Conservation (phyloP, 1,140 invertebrate genomes). For the Drosophila ananassae region DNA sequence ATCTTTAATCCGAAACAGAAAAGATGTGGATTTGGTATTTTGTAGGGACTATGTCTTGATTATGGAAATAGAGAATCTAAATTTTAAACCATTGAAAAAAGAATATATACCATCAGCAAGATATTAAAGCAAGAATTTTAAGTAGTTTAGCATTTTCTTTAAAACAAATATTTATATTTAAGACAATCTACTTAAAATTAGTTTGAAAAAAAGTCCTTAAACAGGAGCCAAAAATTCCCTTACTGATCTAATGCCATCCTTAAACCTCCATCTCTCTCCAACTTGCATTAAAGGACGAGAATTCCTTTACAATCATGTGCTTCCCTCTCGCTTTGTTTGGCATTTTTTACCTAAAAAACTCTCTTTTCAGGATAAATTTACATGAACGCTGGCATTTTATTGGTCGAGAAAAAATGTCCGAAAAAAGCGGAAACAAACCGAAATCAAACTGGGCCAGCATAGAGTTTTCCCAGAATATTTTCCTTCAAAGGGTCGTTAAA, state of each 20-base stretch:
- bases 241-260: slow-evolving; percentile 20
- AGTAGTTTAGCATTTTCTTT: not conserved
- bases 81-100: too few relatives aligned
- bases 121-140: too few relatives aligned
- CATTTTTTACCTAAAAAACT: slow-evolving; percentile 81
- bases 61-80: slow-evolving; percentile 32
- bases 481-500: slow-evolving; percentile 40
- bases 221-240: slow-evolving; percentile 37
- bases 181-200: not conserved
- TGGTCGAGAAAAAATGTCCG: slow-evolving; percentile 64
- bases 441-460: slow-evolving; percentile 35
- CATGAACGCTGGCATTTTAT: slow-evolving; percentile 77
- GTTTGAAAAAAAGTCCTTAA: not conserved
- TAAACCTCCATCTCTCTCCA: slow-evolving; percentile 12
- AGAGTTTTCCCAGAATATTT: slow-evolving; percentile 60
- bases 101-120: too few relatives aligned
- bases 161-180: not conserved
- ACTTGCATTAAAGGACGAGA: slow-evolving; percentile 23
- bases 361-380: slow-evolving; percentile 71
- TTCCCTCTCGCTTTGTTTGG: slow-evolving; percentile 19
- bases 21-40: slow-evolving; percentile 41
- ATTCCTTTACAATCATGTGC: slow-evolving; percentile 66
- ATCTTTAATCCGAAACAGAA: slow-evolving; percentile 5
- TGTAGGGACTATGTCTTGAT: slow-evolving; percentile 22
- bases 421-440: slow-evolving; percentile 43